phyloP scores from a whole-genome alignment of 2,888 invertebrate genomes.

The Spatulosminthurus flaviceps region DNA sequence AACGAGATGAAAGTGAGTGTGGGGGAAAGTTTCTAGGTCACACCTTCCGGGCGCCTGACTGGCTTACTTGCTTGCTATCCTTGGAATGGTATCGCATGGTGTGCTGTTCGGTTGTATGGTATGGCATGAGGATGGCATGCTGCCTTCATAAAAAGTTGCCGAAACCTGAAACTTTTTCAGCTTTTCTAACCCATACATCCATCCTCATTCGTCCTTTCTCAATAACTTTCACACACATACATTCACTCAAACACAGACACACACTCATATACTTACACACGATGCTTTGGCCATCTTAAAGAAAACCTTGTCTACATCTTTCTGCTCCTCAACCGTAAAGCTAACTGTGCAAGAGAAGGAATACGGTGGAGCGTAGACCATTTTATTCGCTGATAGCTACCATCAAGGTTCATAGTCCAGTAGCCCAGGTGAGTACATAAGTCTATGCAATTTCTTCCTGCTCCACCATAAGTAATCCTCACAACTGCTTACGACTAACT shows the following conservation, averaged over 20 bases:
- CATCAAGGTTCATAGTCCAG: neutral
- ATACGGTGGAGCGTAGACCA: too few species aligned
- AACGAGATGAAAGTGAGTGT: constrained; percentile 41
- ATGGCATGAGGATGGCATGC: constrained; percentile 38
- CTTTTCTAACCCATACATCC: constrained; percentile 1
- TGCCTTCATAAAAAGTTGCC: constrained; percentile 47
- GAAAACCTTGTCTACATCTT: too few species aligned
- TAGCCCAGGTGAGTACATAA: constrained; percentile 12
- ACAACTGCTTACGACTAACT: constrained; percentile 14
- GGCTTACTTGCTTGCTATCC: constrained; percentile 14
- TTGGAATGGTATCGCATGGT: constrained; percentile 32
- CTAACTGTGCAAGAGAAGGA: too few species aligned
- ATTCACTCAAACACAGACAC: neutral
- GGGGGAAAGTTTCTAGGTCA: constrained; percentile 54
- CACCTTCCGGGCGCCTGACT: constrained; percentile 49
- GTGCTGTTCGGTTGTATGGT: constrained; percentile 12
- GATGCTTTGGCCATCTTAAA: constrained; percentile 7
- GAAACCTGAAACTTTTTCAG: constrained; percentile 40
- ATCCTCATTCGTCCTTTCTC: constrained; percentile 28
- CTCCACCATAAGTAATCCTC: constrained; percentile 9
- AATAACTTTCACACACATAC: constrained; percentile 37
- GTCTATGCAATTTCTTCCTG: constrained; percentile 19
- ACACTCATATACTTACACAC: neutral
- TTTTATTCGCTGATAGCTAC: too few species aligned
- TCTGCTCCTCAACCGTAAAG: constrained; percentile 7